Conservation (phyloP, 2,888 invertebrate genomes). For the Chironomus tentans region DNA sequence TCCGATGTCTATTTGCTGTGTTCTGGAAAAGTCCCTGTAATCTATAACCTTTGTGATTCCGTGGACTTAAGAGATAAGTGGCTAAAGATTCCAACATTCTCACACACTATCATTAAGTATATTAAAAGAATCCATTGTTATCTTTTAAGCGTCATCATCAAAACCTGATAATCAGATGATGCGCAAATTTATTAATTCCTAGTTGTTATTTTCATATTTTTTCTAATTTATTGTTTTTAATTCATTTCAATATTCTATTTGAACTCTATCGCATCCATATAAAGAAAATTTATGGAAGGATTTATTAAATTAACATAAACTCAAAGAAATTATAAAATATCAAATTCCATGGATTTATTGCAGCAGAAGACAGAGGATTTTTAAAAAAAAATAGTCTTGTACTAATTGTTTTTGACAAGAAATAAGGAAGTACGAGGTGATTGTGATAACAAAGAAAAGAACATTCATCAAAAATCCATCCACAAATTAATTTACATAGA, state of each 20-base stretch:
- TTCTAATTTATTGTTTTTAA: too few relatives aligned
- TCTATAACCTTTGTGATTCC: too few relatives aligned
- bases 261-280: too few relatives aligned
- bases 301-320: neutral
- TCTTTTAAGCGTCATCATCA: neutral
- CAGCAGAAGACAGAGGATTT: neutral
- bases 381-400: neutral
- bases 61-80: too few relatives aligned
- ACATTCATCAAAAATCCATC: neutral
- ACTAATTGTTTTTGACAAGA: too few relatives aligned
- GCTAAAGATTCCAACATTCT: too few relatives aligned
- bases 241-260: too few relatives aligned
- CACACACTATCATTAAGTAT: too few relatives aligned
- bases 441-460: neutral
- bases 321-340: neutral
- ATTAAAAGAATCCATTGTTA: too few relatives aligned
- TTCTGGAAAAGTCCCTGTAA: too few relatives aligned
- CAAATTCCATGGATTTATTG: neutral
- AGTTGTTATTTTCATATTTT: neutral
- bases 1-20: too few relatives aligned
- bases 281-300: too few relatives aligned
- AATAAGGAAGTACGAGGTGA: neutral
- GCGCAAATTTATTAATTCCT: neutral
- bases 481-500: slow-evolving; percentile 47
- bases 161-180: neutral